Base-by-base conservation (phyloP, 2,113 vertebrate species). In the Daphoenositta chrysoptera region DNA sequence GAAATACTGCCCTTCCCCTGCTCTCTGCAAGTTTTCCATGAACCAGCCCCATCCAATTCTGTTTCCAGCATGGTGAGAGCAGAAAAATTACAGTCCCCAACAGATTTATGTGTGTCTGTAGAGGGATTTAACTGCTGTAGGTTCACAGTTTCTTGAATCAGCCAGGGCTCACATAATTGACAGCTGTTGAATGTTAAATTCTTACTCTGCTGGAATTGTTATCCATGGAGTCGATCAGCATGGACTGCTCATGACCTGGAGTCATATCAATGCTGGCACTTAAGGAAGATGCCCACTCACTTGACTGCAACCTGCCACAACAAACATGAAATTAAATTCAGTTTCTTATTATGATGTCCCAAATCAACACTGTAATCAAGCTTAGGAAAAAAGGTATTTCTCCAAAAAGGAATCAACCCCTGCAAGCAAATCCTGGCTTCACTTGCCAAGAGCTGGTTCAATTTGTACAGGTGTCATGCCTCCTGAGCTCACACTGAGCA, bases 211-310 rank as follows among this genome's bases (percentile, higher is more conserved):
- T 98, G 91, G 97, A 97, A 40, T 94, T 94, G 72, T 92, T 98
- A 76, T 98, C 98, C 16, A 87, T 56, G 45, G 98, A 96, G 53
- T 99, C 98, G 27, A 98, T 98, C 50, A 99, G 97, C 63, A 99
- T 83, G 2, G 98, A 90, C 1, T 98, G 98, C 76, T 99, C 99
- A 0, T 98, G 98, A 44, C 87, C 73, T 39, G 96, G 95, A 16
- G 92, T 79, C 71, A 95, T 70, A 35, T 96, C 97, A 40, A 97
- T 78, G 94, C 94, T 86, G 65, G 97, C 96, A 21, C 98, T 97
- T 47, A 96, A 70, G 28, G 96, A 72, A 22, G 97, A 95, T 0
- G 89, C 92, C 98, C 98, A 98, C 31, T 98, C 97, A 6, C 94
- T 97, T 72, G 98, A 97, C 48, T 98, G 97, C 83, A 97, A 96